These are phyloP conservation scores for Lissonota sp. DNA, from an alignment of 2,888 invertebrate genomes.

Conservation along the genomic window DNA sequence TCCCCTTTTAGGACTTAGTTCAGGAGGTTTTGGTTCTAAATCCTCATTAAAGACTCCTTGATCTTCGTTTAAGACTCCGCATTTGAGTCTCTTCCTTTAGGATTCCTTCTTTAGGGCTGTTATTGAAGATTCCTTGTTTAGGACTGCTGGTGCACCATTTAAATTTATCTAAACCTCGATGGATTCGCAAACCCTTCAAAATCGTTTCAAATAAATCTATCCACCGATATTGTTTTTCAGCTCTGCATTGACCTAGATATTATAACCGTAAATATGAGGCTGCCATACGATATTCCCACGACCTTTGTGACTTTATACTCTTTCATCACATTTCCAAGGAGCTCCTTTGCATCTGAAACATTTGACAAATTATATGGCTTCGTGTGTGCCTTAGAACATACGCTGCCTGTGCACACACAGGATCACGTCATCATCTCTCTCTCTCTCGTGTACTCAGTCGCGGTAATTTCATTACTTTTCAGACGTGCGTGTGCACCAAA, in stretches of 20 bases:
- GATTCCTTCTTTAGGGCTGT: too few relatives aligned
- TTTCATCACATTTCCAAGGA: slow-evolving; percentile 18
- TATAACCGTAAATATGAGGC: neutral
- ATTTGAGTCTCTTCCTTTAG: too few relatives aligned
- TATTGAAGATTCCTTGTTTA: too few relatives aligned
- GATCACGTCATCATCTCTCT: slow-evolving; percentile 11
- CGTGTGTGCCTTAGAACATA: neutral
- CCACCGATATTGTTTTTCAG: neutral
- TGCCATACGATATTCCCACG: neutral
- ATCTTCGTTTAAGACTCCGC: too few relatives aligned
- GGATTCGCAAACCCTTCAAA: too few relatives aligned
- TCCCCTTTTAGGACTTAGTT: too few relatives aligned
- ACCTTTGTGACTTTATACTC: slow-evolving; percentile 9
- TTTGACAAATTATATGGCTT: slow-evolving; percentile 64
- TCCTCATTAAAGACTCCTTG: too few relatives aligned
- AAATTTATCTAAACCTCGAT: too few relatives aligned
- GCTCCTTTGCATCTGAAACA: slow-evolving; percentile 54
- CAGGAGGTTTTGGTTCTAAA: too few relatives aligned
- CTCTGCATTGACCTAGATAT: neutral
- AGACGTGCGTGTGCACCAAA: slow-evolving; percentile 3
- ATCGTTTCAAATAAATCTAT: neutral
- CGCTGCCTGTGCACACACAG: neutral
- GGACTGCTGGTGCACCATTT: too few relatives aligned
- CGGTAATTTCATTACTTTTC: slow-evolving; percentile 68
- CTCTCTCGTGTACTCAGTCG: neutral